Conservation (phyloP, 1,140 invertebrate genomes). For the Ooceraea biroi region DNA sequence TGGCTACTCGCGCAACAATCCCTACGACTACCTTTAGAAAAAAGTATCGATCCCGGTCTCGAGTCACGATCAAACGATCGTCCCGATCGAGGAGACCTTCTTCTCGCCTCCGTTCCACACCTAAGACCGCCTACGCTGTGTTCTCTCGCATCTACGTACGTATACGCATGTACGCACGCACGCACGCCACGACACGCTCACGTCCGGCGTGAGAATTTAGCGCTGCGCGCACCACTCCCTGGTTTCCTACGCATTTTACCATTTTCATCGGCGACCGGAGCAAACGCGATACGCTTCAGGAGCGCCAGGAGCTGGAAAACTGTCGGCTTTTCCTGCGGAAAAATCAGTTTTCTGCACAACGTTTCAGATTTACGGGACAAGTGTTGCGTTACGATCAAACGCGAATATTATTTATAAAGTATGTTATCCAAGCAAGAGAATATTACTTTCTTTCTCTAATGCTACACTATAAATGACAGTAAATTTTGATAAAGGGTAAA, state of each 20-base stretch:
- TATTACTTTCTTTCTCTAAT: no score
- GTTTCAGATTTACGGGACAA: no score
- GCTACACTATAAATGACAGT: no score
- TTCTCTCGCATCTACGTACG: slow-evolving; percentile 63
- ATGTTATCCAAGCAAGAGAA: neutral
- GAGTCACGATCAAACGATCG: slow-evolving; percentile 63
- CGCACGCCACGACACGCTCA: slow-evolving; percentile 55
- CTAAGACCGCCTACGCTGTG: slow-evolving; percentile 71
- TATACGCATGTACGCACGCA: slow-evolving; percentile 20
- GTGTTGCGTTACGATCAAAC: no score
- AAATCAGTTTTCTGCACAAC: neutral
- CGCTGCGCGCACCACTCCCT: slow-evolving; percentile 76
- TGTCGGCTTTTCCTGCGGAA: neutral
- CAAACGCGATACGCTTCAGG: slow-evolving; percentile 48
- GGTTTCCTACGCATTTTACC: slow-evolving; percentile 78
- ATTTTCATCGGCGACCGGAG: slow-evolving; percentile 58
- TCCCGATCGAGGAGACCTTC: slow-evolving; percentile 66
- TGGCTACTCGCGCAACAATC: slow-evolving; percentile 48
- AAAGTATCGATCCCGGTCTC: slow-evolving; percentile 63
- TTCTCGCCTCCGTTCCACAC: slow-evolving; percentile 77
- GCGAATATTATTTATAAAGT: no score
- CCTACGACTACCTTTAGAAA: slow-evolving; percentile 25
- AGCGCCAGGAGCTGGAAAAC: neutral
- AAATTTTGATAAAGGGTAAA: no score
- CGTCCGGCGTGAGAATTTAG: slow-evolving; percentile 76